Percentiles rank a stretch among this genome's conserved stretches.
phyloP scores from a whole-genome alignment of 2,113 vertebrate genomes.

The Hiodon alosoides region DNA sequence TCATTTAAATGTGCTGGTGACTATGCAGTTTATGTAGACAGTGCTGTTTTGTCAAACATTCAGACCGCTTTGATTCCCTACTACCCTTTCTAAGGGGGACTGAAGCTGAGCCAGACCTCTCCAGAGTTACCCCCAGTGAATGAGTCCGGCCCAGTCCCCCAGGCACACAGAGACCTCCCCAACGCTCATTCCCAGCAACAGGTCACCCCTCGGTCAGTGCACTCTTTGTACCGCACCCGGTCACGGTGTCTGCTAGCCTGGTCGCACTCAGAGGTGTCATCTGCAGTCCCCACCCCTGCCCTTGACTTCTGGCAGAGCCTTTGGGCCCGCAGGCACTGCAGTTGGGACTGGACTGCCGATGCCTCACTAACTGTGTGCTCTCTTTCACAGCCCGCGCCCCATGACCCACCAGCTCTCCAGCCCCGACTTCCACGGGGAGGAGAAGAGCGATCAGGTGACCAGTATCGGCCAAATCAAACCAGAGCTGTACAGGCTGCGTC shows the following conservation, averaged over 20 bases:
- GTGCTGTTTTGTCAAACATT: too few species aligned
- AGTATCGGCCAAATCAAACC: conserved; percentile 90
- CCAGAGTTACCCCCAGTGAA: conserved; percentile 74
- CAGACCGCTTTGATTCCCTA: background rate
- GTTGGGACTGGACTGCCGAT: too few species aligned
- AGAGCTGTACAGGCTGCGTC: conserved; percentile 76
- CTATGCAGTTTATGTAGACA: too few species aligned
- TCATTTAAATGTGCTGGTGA: too few species aligned
- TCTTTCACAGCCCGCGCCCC: conserved; percentile 54
- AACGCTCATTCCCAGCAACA: conserved; percentile 81
- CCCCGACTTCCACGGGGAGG: conserved; percentile 63
- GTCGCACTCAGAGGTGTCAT: background rate
- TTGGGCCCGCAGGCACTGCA: too few species aligned
- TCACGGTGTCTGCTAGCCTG: background rate
- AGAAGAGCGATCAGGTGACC: conserved; percentile 78
- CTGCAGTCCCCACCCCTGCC: background rate
- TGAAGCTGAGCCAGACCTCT: conserved; percentile 84
- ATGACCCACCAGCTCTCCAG: conserved; percentile 73
- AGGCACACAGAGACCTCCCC: conserved; percentile 65
- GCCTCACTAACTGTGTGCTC: background rate
- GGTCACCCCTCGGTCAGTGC: conserved; percentile 66
- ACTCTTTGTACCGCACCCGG: background rate
- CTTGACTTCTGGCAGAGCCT: too few species aligned
- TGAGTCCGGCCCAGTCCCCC: conserved; percentile 47
- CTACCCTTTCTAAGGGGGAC: conserved; percentile 46